These are phyloP conservation scores for Aplochiton taeniatus DNA, from an alignment of 2,797 vertebrate species.

Conservation along the genomic window DNA sequence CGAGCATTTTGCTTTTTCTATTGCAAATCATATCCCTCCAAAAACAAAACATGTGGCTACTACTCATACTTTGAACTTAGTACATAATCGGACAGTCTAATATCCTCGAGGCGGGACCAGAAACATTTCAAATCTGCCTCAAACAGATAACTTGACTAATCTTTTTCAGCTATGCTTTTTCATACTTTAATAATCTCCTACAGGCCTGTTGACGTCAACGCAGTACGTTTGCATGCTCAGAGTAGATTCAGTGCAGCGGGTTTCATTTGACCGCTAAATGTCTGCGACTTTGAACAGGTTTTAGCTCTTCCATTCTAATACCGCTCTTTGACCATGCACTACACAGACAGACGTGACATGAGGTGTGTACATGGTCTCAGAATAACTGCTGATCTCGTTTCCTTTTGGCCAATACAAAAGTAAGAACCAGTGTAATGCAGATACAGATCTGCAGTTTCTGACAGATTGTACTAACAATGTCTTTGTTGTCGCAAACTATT, in stretches of 20 bases:
- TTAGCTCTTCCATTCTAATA: conserved; percentile 10
- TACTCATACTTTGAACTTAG: too few species aligned
- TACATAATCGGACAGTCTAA: too few species aligned
- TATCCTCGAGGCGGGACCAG: too few species aligned
- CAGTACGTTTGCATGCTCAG: conserved; percentile 1
- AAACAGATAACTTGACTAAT: not conserved
- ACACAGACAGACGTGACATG: conserved; percentile 1
- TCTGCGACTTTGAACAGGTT: not conserved
- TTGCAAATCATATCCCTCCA: too few species aligned
- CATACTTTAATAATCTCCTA: not conserved
- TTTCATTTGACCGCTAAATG: not conserved
- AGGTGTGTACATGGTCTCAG: conserved; percentile 22
- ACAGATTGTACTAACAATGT: too few species aligned
- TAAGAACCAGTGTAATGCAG: too few species aligned
- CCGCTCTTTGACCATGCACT: conserved; percentile 17
- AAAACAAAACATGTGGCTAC: too few species aligned
- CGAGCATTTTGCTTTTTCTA: too few species aligned
- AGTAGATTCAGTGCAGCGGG: not conserved
- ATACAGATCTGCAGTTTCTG: too few species aligned
- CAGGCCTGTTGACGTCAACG: not conserved
- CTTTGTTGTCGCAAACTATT: too few species aligned
- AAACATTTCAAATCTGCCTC: not conserved
- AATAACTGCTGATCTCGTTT: conserved; percentile 17
- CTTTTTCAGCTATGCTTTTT: not conserved
- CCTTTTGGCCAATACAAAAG: conserved; percentile 1